Conservation (phyloP, 2,888 invertebrate genomes). For the Carabus problematicus region DNA sequence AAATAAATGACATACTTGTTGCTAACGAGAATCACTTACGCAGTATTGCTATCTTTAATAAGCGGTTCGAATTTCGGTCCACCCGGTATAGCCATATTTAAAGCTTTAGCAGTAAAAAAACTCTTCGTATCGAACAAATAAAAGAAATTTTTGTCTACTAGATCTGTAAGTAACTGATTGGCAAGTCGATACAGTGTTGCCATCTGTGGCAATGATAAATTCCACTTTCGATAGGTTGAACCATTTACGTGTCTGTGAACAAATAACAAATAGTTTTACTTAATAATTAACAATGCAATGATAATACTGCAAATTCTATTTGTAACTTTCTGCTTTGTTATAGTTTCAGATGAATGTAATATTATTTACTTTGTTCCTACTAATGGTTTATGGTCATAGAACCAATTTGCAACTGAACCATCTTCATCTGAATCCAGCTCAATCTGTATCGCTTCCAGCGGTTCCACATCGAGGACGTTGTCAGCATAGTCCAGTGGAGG, state of each 20-base stretch:
- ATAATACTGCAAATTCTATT: too few relatives aligned
- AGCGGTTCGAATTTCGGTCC: conserved; percentile 99
- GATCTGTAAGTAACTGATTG: conserved; percentile 95
- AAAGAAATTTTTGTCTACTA: conserved; percentile 98
- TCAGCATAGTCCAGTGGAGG: conserved; percentile 99
- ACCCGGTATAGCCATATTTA: conserved; percentile 99
- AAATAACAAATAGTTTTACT: conserved; percentile 8
- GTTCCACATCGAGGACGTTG: conserved; percentile 98
- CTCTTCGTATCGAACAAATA: conserved; percentile 99
- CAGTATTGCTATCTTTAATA: conserved; percentile 96
- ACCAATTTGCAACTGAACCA: conserved; percentile 90
- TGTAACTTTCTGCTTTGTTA: conserved; percentile 3
- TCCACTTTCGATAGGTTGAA: conserved; percentile 96
- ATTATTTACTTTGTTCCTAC: conserved; percentile 81
- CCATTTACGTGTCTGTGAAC: conserved; percentile 85
- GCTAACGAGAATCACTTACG: conserved; percentile 63
- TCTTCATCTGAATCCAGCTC: conserved; percentile 97
- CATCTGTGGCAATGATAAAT: conserved; percentile 94
- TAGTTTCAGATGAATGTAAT: conserved; percentile 15
- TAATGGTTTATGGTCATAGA: conserved; percentile 97
- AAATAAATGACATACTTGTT: conserved; percentile 3
- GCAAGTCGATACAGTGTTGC: conserved; percentile 97
- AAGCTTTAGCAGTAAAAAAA: conserved; percentile 98
- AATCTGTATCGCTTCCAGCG: conserved; percentile 98
- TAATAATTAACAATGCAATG: neutral